A percentile compares a stretch with the other conserved stretches of the same genome.
These are phyloP conservation scores for Drosophila multiciliata DNA, from an alignment of 2,888 invertebrate species.

Conservation along the genomic window DNA sequence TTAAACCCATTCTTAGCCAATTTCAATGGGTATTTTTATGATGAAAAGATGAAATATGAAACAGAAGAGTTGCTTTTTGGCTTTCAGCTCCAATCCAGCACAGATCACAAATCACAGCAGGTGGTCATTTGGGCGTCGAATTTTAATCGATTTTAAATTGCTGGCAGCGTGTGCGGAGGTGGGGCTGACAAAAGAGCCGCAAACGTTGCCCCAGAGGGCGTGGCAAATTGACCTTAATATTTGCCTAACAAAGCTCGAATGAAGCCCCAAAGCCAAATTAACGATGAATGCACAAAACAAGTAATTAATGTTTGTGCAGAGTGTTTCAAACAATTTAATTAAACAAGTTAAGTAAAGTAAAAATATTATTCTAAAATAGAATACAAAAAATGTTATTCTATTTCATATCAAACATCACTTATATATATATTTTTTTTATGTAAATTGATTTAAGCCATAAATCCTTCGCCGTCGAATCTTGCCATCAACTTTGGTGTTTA, in stretches of 20 bases:
- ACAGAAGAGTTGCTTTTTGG: constrained; percentile 5
- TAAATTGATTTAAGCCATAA: neutral
- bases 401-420: neutral
- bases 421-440: neutral
- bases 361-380: neutral
- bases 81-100: constrained; percentile 1
- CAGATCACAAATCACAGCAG: constrained; percentile 48
- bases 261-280: neutral
- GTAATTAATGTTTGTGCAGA: neutral
- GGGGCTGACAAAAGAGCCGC: constrained; percentile 36
- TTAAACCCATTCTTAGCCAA: neutral
- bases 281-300: neutral
- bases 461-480: neutral
- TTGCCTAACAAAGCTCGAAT: neutral
- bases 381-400: neutral
- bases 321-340: neutral
- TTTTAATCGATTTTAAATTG: constrained; percentile 79
- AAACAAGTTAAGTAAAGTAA: too few relatives aligned
- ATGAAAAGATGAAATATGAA: constrained; percentile 3
- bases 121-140: constrained; percentile 62
- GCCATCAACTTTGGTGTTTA: neutral
- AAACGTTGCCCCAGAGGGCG: constrained; percentile 30
- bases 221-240: constrained; percentile 22
- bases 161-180: constrained; percentile 23
- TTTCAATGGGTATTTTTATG: neutral